Base-by-base conservation (phyloP, 1,140 invertebrate genomes). In the Octopus bimaculoides region DNA sequence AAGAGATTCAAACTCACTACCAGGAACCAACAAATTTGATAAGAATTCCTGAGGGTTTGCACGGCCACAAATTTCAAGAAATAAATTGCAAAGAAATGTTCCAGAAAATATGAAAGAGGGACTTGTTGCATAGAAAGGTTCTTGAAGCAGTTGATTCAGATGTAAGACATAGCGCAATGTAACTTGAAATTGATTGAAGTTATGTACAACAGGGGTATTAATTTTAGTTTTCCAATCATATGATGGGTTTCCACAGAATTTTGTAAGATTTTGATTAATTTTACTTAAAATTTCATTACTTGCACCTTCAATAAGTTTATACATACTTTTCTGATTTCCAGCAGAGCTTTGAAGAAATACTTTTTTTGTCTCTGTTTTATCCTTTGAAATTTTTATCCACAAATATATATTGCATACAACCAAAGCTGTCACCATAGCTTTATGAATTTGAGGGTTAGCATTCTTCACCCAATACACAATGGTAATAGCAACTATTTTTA, bases 391-490 rank as follows among this genome's bases (percentile, higher is more conserved):
- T 56, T 85, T 85, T 9, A 84, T 75, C 54, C 84, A 82, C 10
- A 88, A 80, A 52, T 86, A 78, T 9, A 88, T 78, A 9, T 85
- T 56, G 80, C 84, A 84, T 10, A 87, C 75, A 4, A 89, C 6
- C 1, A 88, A 6, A 17, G 83, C 77, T 17, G 81, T 81, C 14
- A 89, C 52, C 76, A 86, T 85, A 80, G 81, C 56, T 17, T 78
- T 55, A 26, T 81, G 82, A 7, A 86, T 80, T 77, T 83, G 81
- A 8, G 88, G 86, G 20, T 78, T 52, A 55, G 86, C 79, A 87
- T 92, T 91, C 86, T 88, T 90, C 73, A 91, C 87, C 94, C 94
- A 95, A 90, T 92, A 95, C 9, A 94, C 89, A 4, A 94, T 88
- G 14, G 92, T 89, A 66, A 92, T 88, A 75, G 94, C 89, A 81